Percentiles rank a stretch among this genome's conserved stretches.
Evolutionary conservation across 1,140 invertebrate genomes (phyloP).

Genomic region (Plutomurus gul): DNA sequence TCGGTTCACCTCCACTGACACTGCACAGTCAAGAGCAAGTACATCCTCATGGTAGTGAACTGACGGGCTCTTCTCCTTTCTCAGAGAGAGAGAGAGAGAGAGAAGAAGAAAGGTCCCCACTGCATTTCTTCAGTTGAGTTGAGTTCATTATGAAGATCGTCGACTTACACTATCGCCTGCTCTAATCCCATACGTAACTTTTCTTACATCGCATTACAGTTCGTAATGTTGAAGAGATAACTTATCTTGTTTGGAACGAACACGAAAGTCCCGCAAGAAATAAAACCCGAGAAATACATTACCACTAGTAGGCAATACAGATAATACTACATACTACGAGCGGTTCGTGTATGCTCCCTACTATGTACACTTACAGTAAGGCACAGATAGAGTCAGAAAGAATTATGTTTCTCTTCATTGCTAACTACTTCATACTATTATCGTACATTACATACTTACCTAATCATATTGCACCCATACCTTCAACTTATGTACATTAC

Average conservation of each 20-base stretch:
- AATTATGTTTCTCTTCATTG: too few relatives aligned
- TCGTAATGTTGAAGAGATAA: neutral
- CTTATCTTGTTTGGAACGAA: neutral
- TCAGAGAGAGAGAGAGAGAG: neutral
- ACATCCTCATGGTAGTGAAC: neutral
- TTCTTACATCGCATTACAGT: neutral
- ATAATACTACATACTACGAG: too few relatives aligned
- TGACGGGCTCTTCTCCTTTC: neutral
- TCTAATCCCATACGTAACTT: slow-evolving; percentile 8
- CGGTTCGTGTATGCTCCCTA: too few relatives aligned
- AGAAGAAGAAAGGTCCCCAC: slow-evolving; percentile 13
- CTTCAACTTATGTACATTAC: neutral
- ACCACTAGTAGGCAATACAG: too few relatives aligned
- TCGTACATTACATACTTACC: too few relatives aligned
- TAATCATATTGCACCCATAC: neutral
- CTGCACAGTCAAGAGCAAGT: neutral
- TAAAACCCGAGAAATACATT: neutral
- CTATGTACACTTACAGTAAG: too few relatives aligned
- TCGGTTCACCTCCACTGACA: slow-evolving; percentile 39
- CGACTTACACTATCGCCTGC: slow-evolving; percentile 10
- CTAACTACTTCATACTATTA: too few relatives aligned
- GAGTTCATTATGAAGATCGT: slow-evolving; percentile 24
- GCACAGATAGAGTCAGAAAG: too few relatives aligned
- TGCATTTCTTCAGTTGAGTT: slow-evolving; percentile 27
- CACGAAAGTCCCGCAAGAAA: neutral